phyloP scores from a whole-genome alignment of 2,113 vertebrate species.

The Hippocampus zosterae region DNA sequence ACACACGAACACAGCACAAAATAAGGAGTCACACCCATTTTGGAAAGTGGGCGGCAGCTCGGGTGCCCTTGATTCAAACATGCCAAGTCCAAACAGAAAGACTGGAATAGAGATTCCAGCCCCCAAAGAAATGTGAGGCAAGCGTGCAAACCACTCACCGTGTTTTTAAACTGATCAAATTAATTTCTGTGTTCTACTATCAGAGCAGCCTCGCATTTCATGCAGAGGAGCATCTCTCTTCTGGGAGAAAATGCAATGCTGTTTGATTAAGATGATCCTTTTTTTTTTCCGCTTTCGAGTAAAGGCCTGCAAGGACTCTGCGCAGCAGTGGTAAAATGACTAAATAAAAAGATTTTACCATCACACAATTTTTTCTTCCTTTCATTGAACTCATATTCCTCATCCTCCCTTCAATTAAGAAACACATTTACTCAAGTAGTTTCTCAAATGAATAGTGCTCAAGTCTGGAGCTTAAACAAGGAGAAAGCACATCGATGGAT shows the following conservation, averaged over 20 bases:
- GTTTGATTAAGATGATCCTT: conserved; percentile 26
- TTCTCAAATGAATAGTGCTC: neutral
- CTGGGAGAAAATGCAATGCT: neutral
- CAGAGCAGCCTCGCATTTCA: conserved; percentile 6
- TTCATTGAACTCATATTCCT: conserved; percentile 1
- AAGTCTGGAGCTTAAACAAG: neutral
- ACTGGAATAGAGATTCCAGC: neutral
- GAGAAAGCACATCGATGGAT: neutral
- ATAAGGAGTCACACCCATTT: neutral
- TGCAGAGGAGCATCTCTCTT: neutral
- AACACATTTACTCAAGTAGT: neutral
- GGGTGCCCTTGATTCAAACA: neutral
- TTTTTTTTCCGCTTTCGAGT: conserved; percentile 26
- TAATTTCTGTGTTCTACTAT: neutral
- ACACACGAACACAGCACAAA: neutral
- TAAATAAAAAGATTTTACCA: conserved; percentile 20
- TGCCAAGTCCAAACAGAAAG: neutral
- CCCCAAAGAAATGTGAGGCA: neutral
- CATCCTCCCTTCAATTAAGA: conserved; percentile 1
- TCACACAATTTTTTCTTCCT: conserved; percentile 15
- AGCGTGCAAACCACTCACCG: neutral
- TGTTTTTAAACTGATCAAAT: neutral
- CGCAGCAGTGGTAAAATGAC: conserved; percentile 10
- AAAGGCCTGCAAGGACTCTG: conserved; percentile 12
- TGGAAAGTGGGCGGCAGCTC: neutral